Conservation (phyloP, 2,888 invertebrate species). For the Nomada hirtipes region DNA sequence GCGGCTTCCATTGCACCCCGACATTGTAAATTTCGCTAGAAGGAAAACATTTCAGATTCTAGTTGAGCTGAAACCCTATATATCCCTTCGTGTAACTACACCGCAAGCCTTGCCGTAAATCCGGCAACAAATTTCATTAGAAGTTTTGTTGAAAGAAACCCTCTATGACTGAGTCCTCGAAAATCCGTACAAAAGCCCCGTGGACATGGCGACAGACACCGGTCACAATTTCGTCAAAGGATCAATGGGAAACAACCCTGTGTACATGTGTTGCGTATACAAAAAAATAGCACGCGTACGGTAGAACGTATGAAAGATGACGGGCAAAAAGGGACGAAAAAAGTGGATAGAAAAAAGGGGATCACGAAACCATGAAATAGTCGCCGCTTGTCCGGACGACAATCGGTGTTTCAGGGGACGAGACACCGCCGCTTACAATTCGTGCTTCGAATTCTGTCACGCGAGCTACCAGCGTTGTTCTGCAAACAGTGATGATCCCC, state of each 20-base stretch:
- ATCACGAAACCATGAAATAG: no score
- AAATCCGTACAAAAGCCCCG: background rate
- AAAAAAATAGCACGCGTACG: background rate
- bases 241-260: background rate
- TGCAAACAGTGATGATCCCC: slow-evolving; percentile 38
- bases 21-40: background rate
- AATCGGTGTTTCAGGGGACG: slow-evolving; percentile 3
- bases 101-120: background rate
- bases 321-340: background rate
- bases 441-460: slow-evolving; percentile 11
- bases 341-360: background rate
- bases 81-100: background rate
- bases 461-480: background rate
- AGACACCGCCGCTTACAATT: background rate
- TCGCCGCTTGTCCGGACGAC: background rate
- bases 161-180: background rate
- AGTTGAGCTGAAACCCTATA: background rate
- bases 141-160: background rate
- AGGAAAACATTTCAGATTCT: background rate
- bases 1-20: slow-evolving; percentile 8
- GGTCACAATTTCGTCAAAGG: background rate
- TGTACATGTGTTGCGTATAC: background rate
- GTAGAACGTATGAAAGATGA: background rate
- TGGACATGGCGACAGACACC: background rate
- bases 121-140: background rate